Evolutionary conservation across 2,888 invertebrate species (phyloP).

Genomic region (Eupithecia dodoneata): DNA sequence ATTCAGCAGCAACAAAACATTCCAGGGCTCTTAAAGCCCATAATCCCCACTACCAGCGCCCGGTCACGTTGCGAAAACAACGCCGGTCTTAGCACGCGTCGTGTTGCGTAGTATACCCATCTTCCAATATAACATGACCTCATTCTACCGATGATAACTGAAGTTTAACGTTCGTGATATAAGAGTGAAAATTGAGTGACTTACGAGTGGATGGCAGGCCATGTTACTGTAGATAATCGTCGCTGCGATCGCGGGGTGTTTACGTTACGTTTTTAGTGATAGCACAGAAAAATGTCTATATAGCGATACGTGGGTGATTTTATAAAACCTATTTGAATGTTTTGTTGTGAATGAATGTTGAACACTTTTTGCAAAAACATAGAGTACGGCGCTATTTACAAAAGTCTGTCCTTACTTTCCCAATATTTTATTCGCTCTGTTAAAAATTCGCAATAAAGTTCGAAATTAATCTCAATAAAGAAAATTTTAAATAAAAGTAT

Average conservation of each 20-base stretch:
- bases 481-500: constrained; percentile 3
- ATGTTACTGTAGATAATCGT: neutral
- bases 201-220: neutral
- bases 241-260: neutral
- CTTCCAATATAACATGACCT: constrained; percentile 6
- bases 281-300: neutral
- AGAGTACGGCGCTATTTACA: neutral
- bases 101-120: constrained; percentile 17
- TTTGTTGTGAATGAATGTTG: neutral
- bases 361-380: neutral
- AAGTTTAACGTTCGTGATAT: neutral
- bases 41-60: constrained; percentile 53
- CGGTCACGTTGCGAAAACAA: constrained; percentile 60
- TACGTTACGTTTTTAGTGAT: neutral
- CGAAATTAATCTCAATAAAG: constrained; percentile 5
- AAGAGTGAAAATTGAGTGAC: neutral
- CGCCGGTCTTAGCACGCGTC: constrained; percentile 47
- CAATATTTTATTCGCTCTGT: neutral
- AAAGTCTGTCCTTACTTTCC: neutral
- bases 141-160: neutral
- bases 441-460: neutral
- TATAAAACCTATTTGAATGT: neutral
- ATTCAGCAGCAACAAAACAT: constrained; percentile 27
- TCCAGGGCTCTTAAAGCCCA: constrained; percentile 38
- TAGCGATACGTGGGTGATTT: neutral